Base-by-base conservation (phyloP, 2,113 vertebrate species). In the Bathybates hornii region DNA sequence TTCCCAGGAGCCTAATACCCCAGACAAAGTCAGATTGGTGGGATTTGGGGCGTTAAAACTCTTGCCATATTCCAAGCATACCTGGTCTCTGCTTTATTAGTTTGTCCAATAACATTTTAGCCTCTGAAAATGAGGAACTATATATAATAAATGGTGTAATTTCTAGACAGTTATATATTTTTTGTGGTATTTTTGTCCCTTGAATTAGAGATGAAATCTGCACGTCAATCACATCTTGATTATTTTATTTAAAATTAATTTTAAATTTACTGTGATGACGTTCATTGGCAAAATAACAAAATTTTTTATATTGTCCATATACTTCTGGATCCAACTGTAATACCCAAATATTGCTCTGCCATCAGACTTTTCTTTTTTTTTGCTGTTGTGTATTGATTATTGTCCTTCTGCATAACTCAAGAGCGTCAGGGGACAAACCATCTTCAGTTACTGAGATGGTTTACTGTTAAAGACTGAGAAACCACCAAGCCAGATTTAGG, bases 241-340 rank as follows among this genome's bases (percentile, higher is more conserved):
- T 10, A 61, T 17, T 61, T 61, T 61, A 32, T 59, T 59, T 59
- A 0, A 59, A 59, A 59, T 59, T 1, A 0, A 17, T 32, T 61
- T 59, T 0, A 61, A 61, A 61, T 19, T 61, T 19, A 61, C 57
- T 34, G 3, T 61, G 57, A 61, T 34, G 29, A 61, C 2, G 0
- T 34, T 34, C 57, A 61, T 34, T 34, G 29, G 57, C n/a, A 4
- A 41, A 68, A 41, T 41, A 41, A 13, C 36, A 36, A 16, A 1
- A 2, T 0, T 1, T 2, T 29, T 5, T 7, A 41, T 5, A 41
- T 68, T 68, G 63, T 68, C 1, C 36, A 41, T 21, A 0, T 68
- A 68, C 36, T 41, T 21, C 36, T 68, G 63, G 63, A 41, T 21
- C n/a, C 36, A 21, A 24, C 11, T 24, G 36, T 41, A 68, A 68